phyloP scores from a whole-genome alignment of 2,113 vertebrate species.

The Canis aureus region DNA sequence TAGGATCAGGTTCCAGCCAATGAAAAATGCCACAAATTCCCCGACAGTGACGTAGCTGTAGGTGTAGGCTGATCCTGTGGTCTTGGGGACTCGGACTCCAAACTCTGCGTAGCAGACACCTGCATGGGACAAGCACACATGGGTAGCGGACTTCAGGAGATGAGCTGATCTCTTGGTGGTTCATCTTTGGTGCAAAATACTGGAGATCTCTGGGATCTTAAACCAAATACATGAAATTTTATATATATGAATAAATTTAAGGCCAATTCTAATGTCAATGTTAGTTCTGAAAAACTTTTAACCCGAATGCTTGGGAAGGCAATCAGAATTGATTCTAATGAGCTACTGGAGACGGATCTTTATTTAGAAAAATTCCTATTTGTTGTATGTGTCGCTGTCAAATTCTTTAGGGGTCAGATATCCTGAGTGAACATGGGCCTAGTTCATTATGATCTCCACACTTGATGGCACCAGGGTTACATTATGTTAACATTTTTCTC shows the following conservation, averaged over 20 bases:
- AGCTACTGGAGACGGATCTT: background rate
- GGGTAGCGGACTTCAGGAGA: background rate
- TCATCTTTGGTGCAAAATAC: background rate
- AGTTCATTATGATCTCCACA: background rate
- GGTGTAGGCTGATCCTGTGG: constrained; percentile 98
- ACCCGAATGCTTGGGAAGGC: background rate
- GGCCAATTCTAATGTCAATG: background rate
- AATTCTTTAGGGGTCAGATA: background rate
- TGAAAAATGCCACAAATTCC: constrained; percentile 98
- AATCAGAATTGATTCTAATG: background rate
- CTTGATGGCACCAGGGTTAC: background rate
- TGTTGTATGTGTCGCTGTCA: background rate
- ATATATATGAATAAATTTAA: background rate
- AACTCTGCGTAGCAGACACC: constrained; percentile 99
- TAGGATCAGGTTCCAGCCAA: constrained; percentile 98
- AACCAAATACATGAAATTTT: background rate
- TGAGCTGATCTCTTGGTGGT: background rate
- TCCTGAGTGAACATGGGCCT: background rate
- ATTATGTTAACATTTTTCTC: background rate
- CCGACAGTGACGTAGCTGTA: constrained; percentile 99
- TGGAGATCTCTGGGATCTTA: background rate
- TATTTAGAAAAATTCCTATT: constrained; percentile 29
- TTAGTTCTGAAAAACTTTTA: background rate
- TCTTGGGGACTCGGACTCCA: constrained; percentile 97
- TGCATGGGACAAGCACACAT: constrained; percentile 65